Base-by-base conservation (phyloP, 2,888 invertebrate genomes). In the Campoplex nolae region DNA sequence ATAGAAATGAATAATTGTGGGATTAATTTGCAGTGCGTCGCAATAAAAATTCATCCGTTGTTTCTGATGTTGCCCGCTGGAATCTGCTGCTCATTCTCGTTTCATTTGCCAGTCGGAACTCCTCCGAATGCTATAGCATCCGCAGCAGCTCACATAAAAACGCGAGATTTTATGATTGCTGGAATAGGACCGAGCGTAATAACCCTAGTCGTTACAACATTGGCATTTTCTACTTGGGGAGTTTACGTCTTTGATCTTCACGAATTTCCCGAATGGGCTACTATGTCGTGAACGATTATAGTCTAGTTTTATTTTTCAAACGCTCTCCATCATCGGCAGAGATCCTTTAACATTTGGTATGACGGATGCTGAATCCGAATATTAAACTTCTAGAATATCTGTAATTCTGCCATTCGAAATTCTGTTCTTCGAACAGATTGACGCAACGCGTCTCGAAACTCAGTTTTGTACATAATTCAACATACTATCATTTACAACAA, bases 61-160 rank as follows among this genome's bases (percentile, higher is more conserved):
- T 98, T 97, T 94, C 95, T 99, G 93, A 98, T 98, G 97, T 95
- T 98, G 90, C 98, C 99, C 0, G 98, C 98, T 0, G 96, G 98
- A 0, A 95, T 99, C 38, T 97, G 98, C 3, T 98, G 98, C 93
- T 98, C 98, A 79, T 98, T 98, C 95, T 98, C 98, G 11, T 98
- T 98, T 96, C 98, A 98, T 96, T 96, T 99, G 94, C 99, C 98
- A 0, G 98, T 99, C 18, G 98, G 98, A 73, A 99, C 99, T 0
- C 98, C 99, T 2, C 98, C 99, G 23, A 99, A 99, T 95, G 99
- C 99, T 4, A 98, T 99, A 85, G 98, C 98, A 0, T 97, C 97
- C 32, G 97, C 97, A 0, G 97, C 97, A 16, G 97, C 97, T 2
- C 96, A 97, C 90, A 97, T 98, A 95, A 96, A 96, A 88, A 97